Percentiles rank a stretch among this genome's conserved stretches.
phyloP scores from a whole-genome alignment of 1,140 invertebrate genomes.

The Drosophila burlai region DNA sequence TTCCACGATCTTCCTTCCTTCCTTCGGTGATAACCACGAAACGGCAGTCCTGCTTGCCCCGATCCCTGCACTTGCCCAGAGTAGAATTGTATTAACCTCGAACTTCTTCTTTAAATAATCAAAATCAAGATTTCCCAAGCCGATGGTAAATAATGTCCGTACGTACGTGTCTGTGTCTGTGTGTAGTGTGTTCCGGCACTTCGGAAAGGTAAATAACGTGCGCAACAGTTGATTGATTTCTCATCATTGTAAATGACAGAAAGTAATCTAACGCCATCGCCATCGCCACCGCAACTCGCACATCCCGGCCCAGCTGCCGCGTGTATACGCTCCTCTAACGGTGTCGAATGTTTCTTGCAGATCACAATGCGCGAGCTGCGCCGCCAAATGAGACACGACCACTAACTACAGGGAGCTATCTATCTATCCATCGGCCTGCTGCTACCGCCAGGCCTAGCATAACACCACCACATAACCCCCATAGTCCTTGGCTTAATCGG shows the following conservation, averaged over 20 bases:
- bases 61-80: conserved; percentile 15
- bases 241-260: conserved; percentile 41
- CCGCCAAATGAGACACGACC: conserved; percentile 59
- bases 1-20: conserved; percentile 1
- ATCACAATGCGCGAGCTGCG: conserved; percentile 75
- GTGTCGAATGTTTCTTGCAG: conserved; percentile 53
- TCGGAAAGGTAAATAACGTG: conserved; percentile 58
- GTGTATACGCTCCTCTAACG: conserved; percentile 20
- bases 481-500: neutral
- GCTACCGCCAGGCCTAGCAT: neutral
- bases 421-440: neutral
- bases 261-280: conserved; percentile 47
- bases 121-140: conserved; percentile 36
- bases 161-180: conserved; percentile 2
- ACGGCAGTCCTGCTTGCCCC: conserved; percentile 27
- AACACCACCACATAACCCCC: neutral
- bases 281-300: neutral
- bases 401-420: conserved; percentile 5
- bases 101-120: conserved; percentile 27
- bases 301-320: neutral
- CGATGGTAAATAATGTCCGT: conserved; percentile 59
- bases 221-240: conserved; percentile 30
- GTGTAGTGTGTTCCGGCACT: conserved; percentile 39
- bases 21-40: conserved; percentile 25
- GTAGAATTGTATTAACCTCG: conserved; percentile 26